Base-by-base conservation (phyloP, 2,888 invertebrate species). In the Pantelozetes paolii region DNA sequence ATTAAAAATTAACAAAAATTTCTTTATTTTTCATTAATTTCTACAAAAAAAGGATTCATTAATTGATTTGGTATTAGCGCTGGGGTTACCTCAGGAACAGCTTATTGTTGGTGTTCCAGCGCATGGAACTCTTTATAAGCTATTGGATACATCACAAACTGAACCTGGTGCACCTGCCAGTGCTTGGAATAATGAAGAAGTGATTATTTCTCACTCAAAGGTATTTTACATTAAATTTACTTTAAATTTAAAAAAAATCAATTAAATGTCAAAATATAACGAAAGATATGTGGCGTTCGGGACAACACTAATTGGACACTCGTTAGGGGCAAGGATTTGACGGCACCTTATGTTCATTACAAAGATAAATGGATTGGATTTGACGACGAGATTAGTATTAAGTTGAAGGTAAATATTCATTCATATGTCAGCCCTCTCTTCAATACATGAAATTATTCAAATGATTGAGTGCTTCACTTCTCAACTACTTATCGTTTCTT, bases 371-470 rank as follows among this genome's bases (percentile, higher is more conserved):
- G 75, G 76, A 73, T 76, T 57, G 76, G 75, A 45, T 76, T 74
- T 50, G 76, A 76, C 48, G 76, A 76, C 69, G 76, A 76, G 70
- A 76, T 75, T 18, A 76, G 76, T 50, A 30, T 75, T 40, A 76
- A 74, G 30, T 42, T 73, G 45, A 75, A 75, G 54, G 70, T 75
- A 71, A 45, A 15, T 20, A 64, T 32, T 48, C 9, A n/a, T n/a
- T 48, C 15, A 48, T 9, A 48, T 45, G 42, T 15, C 36, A 18
- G 48, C 36, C 36, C 9, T 36, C 9, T 8, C 36, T 36, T 9
- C 36, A 8, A 8, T 36, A 5, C 36, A 36, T 36, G 6, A 36
- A n/a, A 36, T 36, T 36, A 36, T 36, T 42, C 20, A 26, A 20
- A 6, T 67, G 32, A 67, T 40, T 67, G 67, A 67, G n/a, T 32